These are phyloP conservation scores for Platycheirus rosarum DNA, from an alignment of 2,888 invertebrate genomes.

Conservation along the genomic window DNA sequence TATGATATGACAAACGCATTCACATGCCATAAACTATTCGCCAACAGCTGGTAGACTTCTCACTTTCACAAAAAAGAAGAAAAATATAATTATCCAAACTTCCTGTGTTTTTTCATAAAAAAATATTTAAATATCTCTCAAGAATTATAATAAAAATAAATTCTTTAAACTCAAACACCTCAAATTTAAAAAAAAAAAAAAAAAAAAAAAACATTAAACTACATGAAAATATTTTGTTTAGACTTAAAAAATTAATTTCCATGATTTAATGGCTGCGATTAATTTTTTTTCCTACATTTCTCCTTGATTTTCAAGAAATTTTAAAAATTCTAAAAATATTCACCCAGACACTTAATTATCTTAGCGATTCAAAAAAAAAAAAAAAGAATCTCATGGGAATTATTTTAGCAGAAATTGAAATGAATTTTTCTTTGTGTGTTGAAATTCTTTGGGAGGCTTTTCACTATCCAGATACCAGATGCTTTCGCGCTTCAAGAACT, in stretches of 20 bases:
- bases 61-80: neutral
- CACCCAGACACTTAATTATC: slow-evolving; percentile 61
- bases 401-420: slow-evolving; percentile 19
- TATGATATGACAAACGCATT: slow-evolving; percentile 16
- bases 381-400: slow-evolving; percentile 48
- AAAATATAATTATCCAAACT: slow-evolving; percentile 9
- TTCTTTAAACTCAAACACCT: slow-evolving; percentile 8
- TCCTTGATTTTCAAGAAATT: slow-evolving; percentile 28
- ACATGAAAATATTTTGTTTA: slow-evolving; percentile 29
- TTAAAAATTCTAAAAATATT: slow-evolving; percentile 56
- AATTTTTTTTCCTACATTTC: slow-evolving; percentile 11
- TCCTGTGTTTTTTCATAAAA: slow-evolving; percentile 13
- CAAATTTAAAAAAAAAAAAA: neutral
- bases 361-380: slow-evolving; percentile 38
- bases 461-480: slow-evolving; percentile 2
- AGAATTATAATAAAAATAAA: slow-evolving; percentile 26
- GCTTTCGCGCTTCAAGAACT: slow-evolving; percentile 4
- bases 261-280: slow-evolving; percentile 36
- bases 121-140: slow-evolving; percentile 4
- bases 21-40: slow-evolving; percentile 15
- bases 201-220: neutral
- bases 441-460: neutral
- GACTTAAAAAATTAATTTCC: neutral
- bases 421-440: neutral
- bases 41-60: neutral